Conservation (phyloP, 2,113 vertebrate species). For the Toxotes jaculatrix region DNA sequence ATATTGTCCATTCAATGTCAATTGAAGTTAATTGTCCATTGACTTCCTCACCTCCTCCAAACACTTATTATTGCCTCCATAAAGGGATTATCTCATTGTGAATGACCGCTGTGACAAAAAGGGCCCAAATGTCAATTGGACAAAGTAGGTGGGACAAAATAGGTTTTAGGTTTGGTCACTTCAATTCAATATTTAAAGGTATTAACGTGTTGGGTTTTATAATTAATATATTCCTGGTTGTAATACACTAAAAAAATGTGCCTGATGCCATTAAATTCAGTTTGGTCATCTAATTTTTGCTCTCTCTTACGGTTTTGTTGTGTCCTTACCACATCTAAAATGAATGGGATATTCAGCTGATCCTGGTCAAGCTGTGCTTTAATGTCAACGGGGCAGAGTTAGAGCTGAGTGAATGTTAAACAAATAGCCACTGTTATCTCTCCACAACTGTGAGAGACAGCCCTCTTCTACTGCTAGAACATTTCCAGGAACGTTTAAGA, state of each 20-base stretch:
- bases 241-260: neutral
- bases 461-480: neutral
- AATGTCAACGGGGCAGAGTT: conserved; percentile 11
- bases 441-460: neutral
- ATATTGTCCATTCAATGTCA: conserved; percentile 70
- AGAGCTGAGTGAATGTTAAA: conserved; percentile 5
- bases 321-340: conserved; percentile 26
- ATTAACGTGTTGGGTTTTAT: conserved; percentile 13
- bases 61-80: conserved; percentile 54
- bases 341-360: too few species aligned
- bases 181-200: conserved; percentile 10
- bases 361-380: conserved; percentile 8
- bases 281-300: conserved; percentile 4
- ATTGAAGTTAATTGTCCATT: conserved; percentile 77
- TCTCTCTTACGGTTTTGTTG: conserved; percentile 17
- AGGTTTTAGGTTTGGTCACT: conserved; percentile 36
- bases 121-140: conserved; percentile 39
- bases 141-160: conserved; percentile 25
- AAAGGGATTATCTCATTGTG: conserved; percentile 63
- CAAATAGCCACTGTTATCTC: neutral
- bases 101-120: conserved; percentile 24
- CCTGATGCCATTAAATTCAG: neutral
- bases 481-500: neutral
- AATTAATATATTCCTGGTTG: conserved; percentile 32
- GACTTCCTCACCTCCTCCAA: conserved; percentile 67